These are phyloP conservation scores for Brachionus manjavacas DNA, from an alignment of 1,140 invertebrate species.

Conservation along the genomic window DNA sequence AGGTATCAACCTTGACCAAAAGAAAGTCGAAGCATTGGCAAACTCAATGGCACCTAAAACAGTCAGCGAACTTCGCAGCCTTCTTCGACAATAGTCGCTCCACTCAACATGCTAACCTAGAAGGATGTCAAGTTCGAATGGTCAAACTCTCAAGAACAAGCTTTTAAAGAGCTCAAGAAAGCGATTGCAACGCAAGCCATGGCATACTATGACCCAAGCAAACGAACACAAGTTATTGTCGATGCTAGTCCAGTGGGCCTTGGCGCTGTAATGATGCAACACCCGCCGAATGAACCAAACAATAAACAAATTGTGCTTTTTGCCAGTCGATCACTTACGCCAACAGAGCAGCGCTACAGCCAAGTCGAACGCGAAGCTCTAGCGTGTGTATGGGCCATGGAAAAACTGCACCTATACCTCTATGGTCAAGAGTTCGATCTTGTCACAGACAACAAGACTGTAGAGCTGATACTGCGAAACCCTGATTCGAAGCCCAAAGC, in stretches of 20 bases:
- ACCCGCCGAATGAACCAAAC: background rate
- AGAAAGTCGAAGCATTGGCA: background rate
- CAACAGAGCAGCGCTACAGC: conserved; percentile 47
- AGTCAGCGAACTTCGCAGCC: background rate
- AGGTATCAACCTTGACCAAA: background rate
- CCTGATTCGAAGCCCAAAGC: background rate
- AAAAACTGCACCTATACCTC: background rate
- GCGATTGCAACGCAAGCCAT: conserved; percentile 18
- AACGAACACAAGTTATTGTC: background rate
- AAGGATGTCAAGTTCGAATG: conserved; percentile 44
- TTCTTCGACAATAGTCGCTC: conserved; percentile 44
- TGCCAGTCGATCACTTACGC: conserved; percentile 47
- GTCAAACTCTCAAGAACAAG: conserved; percentile 41
- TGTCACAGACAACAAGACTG: background rate
- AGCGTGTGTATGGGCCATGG: background rate
- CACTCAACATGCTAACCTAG: conserved; percentile 45
- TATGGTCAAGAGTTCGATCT: background rate
- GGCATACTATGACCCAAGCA: background rate
- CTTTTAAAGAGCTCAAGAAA: conserved; percentile 44
- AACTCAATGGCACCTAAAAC: background rate
- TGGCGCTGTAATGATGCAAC: conserved; percentile 58
- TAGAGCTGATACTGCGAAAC: background rate
- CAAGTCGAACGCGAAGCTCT: conserved; percentile 45
- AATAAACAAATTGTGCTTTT: conserved; percentile 43
- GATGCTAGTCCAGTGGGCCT: conserved; percentile 52